phyloP scores from a whole-genome alignment of 2,113 vertebrate species.

The Ammodytes marinus region DNA sequence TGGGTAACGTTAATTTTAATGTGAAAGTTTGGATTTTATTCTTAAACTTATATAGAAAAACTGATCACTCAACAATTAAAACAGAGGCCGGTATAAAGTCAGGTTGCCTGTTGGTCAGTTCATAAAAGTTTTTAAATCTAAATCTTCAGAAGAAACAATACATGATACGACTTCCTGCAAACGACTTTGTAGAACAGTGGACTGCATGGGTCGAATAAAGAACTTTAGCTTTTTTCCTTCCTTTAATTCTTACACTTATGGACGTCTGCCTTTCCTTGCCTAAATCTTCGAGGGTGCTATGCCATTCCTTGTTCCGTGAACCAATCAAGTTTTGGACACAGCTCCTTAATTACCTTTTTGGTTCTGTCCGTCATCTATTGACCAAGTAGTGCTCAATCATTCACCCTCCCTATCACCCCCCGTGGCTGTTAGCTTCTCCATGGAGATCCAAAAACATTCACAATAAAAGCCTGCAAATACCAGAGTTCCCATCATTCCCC shows the following conservation, averaged over 20 bases:
- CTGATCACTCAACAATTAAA: neutral
- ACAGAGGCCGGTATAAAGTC: neutral
- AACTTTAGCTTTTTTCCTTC: neutral
- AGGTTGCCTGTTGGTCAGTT: neutral
- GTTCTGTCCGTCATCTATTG: neutral
- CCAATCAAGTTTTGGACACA: neutral
- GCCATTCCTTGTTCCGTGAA: neutral
- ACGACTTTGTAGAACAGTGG: neutral
- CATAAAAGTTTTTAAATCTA: neutral
- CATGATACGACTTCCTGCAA: neutral
- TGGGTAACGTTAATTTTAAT: neutral
- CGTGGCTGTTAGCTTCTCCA: neutral
- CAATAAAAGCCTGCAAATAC: slow-evolving; percentile 11
- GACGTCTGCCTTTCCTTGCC: neutral
- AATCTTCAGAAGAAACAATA: neutral
- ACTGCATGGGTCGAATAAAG: neutral
- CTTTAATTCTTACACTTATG: neutral
- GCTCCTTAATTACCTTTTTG: neutral
- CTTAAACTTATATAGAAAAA: neutral
- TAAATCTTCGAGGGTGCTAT: neutral
- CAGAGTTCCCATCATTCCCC: neutral
- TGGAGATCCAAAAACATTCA: neutral
- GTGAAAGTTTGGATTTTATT: neutral
- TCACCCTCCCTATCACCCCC: neutral
- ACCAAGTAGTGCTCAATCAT: neutral